Conservation (phyloP, 2,888 invertebrate species). For the Phania funesta region DNA sequence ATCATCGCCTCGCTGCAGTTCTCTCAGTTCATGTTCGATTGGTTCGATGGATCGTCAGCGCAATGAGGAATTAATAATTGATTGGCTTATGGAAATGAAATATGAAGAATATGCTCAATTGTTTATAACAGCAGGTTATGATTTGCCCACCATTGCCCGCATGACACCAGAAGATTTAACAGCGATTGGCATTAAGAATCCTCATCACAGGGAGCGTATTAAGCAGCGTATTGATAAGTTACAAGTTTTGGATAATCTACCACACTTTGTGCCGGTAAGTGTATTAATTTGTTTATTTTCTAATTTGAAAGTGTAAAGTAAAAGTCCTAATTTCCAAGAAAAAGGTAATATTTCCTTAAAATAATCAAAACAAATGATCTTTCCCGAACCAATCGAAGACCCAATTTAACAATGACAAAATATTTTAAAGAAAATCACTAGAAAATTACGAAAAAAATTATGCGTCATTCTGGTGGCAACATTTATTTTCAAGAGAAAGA, state of each 20-base stretch:
- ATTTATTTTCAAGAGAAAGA: too few relatives aligned
- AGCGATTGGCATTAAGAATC: constrained; percentile 96
- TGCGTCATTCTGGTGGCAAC: too few relatives aligned
- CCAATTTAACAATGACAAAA: too few relatives aligned
- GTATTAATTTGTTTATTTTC: not conserved
- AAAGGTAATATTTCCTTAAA: too few relatives aligned
- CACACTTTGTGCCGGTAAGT: constrained; percentile 94
- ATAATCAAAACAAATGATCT: too few relatives aligned
- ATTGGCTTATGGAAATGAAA: constrained; percentile 95
- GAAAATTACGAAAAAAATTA: too few relatives aligned
- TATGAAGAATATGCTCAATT: constrained; percentile 97
- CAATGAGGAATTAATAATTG: constrained; percentile 94
- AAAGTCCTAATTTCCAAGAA: too few relatives aligned
- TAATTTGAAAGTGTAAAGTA: not conserved
- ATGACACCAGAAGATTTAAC: constrained; percentile 99
- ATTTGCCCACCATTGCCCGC: constrained; percentile 97
- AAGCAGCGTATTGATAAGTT: constrained; percentile 97
- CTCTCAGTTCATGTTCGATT: constrained; percentile 88
- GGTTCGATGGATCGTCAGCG: constrained; percentile 89
- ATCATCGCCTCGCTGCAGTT: constrained; percentile 85
- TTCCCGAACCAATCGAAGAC: too few relatives aligned
- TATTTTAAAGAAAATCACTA: too few relatives aligned
- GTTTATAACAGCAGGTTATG: constrained; percentile 97
- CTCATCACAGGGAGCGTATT: constrained; percentile 96
- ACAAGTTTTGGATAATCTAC: constrained; percentile 95